Percentiles rank a stretch among this genome's conserved stretches.
phyloP scores from a whole-genome alignment of 2,888 invertebrate species.

The Linyphia triangularis region DNA sequence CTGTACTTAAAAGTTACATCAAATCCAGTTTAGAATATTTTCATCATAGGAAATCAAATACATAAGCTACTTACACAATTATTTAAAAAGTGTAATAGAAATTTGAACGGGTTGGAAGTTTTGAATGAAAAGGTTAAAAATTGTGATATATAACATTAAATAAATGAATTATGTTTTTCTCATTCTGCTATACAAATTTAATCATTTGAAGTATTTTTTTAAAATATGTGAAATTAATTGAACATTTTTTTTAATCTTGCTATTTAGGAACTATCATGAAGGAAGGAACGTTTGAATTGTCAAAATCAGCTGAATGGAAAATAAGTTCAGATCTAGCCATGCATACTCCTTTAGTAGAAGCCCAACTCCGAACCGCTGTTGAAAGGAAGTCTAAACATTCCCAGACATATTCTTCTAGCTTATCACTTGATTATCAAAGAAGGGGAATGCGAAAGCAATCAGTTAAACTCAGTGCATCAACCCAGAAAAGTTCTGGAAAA shows the following conservation, averaged over 20 bases:
- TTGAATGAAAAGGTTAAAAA: too few relatives aligned
- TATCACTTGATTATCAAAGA: constrained; percentile 54
- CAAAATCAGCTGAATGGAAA: constrained; percentile 50
- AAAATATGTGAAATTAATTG: neutral
- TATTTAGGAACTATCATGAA: constrained; percentile 59
- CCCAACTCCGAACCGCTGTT: neutral
- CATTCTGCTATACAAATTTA: neutral
- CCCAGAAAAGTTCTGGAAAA: constrained; percentile 67
- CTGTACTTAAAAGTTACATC: too few relatives aligned
- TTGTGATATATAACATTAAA: too few relatives aligned
- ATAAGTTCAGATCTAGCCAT: constrained; percentile 37
- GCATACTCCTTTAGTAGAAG: neutral
- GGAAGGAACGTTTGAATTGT: constrained; percentile 51
- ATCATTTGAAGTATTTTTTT: neutral
- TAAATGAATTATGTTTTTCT: too few relatives aligned
- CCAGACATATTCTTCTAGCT: neutral
- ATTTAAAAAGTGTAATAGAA: too few relatives aligned
- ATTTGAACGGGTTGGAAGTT: too few relatives aligned
- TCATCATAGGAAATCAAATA: too few relatives aligned
- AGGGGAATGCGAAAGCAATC: constrained; percentile 11
- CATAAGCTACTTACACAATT: too few relatives aligned
- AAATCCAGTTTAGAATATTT: too few relatives aligned
- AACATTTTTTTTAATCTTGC: neutral
- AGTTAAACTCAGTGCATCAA: constrained; percentile 20
- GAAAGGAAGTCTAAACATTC: constrained; percentile 58